Conservation (phyloP, 2,113 vertebrate species). For the Etia nguti region DNA sequence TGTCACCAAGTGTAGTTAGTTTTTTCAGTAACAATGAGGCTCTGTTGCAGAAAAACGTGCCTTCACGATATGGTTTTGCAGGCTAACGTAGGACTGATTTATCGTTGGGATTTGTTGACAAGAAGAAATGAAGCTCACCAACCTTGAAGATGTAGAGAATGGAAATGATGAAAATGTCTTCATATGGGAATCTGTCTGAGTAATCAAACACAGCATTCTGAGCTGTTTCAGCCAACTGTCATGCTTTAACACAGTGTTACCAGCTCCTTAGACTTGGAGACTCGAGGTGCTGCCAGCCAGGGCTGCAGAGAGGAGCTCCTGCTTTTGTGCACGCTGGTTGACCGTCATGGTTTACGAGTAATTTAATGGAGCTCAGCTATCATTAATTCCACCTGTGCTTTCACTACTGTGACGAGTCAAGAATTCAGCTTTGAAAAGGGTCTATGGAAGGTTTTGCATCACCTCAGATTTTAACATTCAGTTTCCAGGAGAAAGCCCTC, state of each 20-base stretch:
- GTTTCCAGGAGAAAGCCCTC: not conserved
- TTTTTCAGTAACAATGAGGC: not conserved
- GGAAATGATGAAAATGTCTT: constrained; percentile 2
- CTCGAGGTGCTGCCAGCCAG: constrained; percentile 20
- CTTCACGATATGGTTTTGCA: not conserved
- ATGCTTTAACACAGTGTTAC: constrained; percentile 15
- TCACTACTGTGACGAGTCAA: not conserved
- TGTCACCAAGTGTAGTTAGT: not conserved
- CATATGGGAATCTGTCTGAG: not conserved
- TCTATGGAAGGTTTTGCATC: not conserved
- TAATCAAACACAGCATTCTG: constrained; percentile 17
- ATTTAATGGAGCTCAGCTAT: not conserved
- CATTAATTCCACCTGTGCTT: not conserved
- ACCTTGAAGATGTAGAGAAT: not conserved
- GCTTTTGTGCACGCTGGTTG: not conserved
- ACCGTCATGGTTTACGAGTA: not conserved
- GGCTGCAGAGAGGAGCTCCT: not conserved
- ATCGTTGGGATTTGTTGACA: not conserved
- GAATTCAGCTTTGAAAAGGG: not conserved
- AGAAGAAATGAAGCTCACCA: not conserved
- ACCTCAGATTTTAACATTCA: not conserved
- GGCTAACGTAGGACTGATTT: not conserved
- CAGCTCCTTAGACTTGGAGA: constrained; percentile 36
- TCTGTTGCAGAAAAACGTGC: not conserved
- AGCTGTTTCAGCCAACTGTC: constrained; percentile 5